Evolutionary conservation across 1,140 invertebrate genomes (phyloP).

Genomic region (Atopsyche davidsoni): DNA sequence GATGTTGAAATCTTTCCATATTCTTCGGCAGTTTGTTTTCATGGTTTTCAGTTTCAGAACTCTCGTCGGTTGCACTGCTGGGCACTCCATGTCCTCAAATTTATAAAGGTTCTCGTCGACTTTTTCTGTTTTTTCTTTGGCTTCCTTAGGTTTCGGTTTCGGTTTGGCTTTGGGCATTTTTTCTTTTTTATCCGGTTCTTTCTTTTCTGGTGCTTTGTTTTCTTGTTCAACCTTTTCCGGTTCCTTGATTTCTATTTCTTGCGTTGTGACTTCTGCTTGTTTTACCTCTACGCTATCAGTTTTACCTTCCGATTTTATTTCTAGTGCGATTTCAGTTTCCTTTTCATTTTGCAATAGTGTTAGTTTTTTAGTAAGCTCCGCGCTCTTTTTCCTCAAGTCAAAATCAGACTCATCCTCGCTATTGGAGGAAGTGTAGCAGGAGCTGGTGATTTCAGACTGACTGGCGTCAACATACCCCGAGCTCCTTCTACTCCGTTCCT

Average conservation of each 20-base stretch:
- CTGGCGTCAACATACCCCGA: constrained; percentile 47
- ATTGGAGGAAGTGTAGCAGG: constrained; percentile 45
- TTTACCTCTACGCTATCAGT: neutral
- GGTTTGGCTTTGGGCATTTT: constrained; percentile 23
- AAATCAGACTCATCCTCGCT: constrained; percentile 49
- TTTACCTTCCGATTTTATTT: neutral
- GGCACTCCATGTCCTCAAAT: too few species aligned
- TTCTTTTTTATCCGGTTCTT: constrained; percentile 1
- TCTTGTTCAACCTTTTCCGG: neutral
- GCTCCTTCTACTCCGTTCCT: constrained; percentile 34
- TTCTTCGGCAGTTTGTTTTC: constrained; percentile 35
- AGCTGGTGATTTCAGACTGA: constrained; percentile 46
- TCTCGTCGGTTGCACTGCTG: constrained; percentile 30
- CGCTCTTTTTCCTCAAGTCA: constrained; percentile 43
- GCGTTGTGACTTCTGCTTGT: neutral
- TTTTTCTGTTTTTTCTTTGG: constrained; percentile 28
- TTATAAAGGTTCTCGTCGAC: constrained; percentile 28
- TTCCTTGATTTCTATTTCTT: constrained; percentile 3
- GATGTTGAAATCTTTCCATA: constrained; percentile 52
- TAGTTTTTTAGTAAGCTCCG: constrained; percentile 43
- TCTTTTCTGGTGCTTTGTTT: neutral
- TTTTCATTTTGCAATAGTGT: constrained; percentile 36
- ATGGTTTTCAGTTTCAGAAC: constrained; percentile 11
- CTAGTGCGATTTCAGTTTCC: constrained; percentile 14
- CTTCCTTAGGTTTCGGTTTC: constrained; percentile 34